A percentile compares a stretch with the other conserved stretches of the same genome.
Conservation (phyloP, 2,888 invertebrate genomes). For the Drosophila paranaensis region DNA sequence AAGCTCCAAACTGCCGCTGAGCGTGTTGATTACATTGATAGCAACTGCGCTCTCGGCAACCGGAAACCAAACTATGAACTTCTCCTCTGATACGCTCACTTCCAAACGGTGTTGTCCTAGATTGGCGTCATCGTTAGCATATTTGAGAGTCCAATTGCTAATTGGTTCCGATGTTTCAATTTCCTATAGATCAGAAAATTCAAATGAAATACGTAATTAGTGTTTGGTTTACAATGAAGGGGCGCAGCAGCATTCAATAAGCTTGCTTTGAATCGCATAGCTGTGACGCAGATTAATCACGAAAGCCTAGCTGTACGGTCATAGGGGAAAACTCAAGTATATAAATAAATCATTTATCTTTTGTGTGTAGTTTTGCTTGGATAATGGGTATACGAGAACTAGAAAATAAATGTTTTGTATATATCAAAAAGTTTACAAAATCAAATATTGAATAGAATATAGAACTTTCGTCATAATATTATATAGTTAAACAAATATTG, state of each 20-base stretch:
- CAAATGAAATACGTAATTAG: constrained; percentile 9
- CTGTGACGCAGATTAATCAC: constrained; percentile 43
- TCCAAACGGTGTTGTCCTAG: constrained; percentile 87
- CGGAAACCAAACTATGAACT: constrained; percentile 74
- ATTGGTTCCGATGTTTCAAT: constrained; percentile 85
- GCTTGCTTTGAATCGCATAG: constrained; percentile 5
- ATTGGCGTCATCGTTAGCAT: constrained; percentile 85
- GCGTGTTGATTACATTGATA: constrained; percentile 86
- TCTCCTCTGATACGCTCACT: constrained; percentile 85
- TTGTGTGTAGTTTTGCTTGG: constrained; percentile 1
- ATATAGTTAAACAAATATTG: neutral
- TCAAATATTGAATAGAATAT: neutral
- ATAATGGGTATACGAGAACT: neutral
- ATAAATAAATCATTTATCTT: constrained; percentile 15
- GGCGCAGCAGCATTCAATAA: neutral
- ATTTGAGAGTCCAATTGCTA: constrained; percentile 88
- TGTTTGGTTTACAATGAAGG: constrained; percentile 1
- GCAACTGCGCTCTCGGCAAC: constrained; percentile 82
- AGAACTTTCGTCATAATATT: neutral
- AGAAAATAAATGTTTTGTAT: neutral
- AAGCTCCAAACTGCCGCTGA: constrained; percentile 89
- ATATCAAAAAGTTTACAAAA: too few relatives aligned
- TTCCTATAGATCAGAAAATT: constrained; percentile 70
- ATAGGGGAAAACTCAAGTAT: neutral
- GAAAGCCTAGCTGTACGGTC: constrained; percentile 12